Conservation (phyloP, 2,797 vertebrate genomes). For the Tapera naevia region DNA sequence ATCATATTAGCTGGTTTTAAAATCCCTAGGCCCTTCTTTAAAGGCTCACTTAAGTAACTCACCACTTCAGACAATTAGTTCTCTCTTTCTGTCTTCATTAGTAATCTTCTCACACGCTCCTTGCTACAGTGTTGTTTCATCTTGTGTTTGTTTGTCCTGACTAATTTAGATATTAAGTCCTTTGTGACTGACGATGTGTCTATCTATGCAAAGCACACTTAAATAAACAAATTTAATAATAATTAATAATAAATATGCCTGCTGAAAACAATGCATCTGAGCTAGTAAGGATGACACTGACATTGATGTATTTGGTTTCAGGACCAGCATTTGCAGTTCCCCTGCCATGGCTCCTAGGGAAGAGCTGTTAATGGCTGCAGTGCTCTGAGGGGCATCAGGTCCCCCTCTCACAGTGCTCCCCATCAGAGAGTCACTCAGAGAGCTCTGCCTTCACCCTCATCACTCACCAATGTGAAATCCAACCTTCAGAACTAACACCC, state of each 20-base stretch:
- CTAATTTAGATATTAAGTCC: constrained; percentile 72
- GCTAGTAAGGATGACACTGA: constrained; percentile 34
- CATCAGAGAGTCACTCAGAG: background rate
- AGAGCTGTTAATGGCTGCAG: background rate
- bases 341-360: background rate
- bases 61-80: constrained; percentile 9
- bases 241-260: constrained; percentile 62
- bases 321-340: background rate
- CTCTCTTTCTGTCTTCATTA: constrained; percentile 35
- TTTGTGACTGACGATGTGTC: constrained; percentile 57
- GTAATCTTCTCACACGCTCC: constrained; percentile 46
- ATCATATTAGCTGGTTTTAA: background rate
- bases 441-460: background rate
- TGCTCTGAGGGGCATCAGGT: background rate
- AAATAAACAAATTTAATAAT: constrained; percentile 67
- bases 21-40: background rate
- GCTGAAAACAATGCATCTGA: background rate
- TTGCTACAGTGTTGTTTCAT: constrained; percentile 44
- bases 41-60: background rate
- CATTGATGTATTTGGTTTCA: background rate
- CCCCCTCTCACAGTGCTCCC: background rate
- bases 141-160: constrained; percentile 61
- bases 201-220: constrained; percentile 59
- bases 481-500: background rate
- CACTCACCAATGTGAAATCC: background rate